These are phyloP conservation scores for Eupristina koningsbergeri DNA, from an alignment of 1,140 invertebrate genomes.

Conservation along the genomic window DNA sequence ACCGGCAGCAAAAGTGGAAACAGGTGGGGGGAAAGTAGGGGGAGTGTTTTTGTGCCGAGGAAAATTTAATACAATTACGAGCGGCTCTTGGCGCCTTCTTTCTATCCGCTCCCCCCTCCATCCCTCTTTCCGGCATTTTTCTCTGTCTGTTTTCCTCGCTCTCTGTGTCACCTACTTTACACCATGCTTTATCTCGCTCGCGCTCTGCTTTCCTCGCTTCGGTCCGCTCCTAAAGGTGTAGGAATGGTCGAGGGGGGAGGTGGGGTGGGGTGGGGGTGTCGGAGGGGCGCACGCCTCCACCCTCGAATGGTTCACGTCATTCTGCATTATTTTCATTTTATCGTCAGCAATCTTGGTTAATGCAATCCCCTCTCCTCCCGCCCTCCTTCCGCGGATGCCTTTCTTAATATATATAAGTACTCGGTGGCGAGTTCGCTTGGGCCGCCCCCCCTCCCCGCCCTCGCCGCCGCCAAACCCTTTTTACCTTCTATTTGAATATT, in stretches of 20 bases:
- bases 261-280: neutral
- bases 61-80: conserved; percentile 66
- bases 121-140: conserved; percentile 31
- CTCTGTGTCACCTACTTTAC: conserved; percentile 50
- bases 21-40: conserved; percentile 19
- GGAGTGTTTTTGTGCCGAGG: conserved; percentile 60
- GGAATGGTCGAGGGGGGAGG: neutral
- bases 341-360: conserved; percentile 74
- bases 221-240: neutral
- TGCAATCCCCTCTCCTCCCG: conserved; percentile 64
- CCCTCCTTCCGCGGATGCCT: conserved; percentile 32
- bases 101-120: neutral
- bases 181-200: conserved; percentile 49
- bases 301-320: conserved; percentile 64
- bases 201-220: conserved; percentile 39
- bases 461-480: conserved; percentile 53
- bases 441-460: no score
- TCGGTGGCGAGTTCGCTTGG: neutral
- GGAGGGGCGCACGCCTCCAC: neutral
- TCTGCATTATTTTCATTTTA: conserved; percentile 74
- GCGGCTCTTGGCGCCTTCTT: conserved; percentile 62
- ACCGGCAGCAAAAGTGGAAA: conserved; percentile 29
- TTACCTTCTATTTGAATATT: conserved; percentile 64
- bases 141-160: conserved; percentile 47
- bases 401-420: neutral